These are phyloP conservation scores for Hoplias malabaricus DNA, from an alignment of 2,113 vertebrate genomes.

Conservation along the genomic window DNA sequence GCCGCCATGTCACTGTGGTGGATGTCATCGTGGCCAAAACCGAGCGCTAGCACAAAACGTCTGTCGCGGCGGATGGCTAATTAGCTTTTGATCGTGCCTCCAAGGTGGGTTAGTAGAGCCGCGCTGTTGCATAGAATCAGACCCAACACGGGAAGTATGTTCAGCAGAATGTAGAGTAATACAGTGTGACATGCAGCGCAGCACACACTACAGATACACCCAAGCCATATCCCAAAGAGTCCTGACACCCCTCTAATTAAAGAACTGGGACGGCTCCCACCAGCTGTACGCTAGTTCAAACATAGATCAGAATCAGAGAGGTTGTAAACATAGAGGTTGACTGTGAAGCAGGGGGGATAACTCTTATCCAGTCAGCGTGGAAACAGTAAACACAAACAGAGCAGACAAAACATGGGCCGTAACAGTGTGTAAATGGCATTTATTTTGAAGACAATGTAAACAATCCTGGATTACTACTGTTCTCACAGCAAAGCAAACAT, in stretches of 20 bases:
- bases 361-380: no score
- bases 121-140: not conserved
- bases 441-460: no score
- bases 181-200: not conserved
- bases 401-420: no score
- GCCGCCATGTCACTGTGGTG: constrained; percentile 27
- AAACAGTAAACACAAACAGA: no score
- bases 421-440: no score
- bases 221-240: not conserved
- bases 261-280: no score
- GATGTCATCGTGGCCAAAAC: constrained; percentile 40
- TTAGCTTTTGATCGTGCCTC: constrained; percentile 47
- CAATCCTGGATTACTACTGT: no score
- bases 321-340: no score
- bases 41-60: constrained; percentile 50
- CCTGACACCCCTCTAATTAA: not conserved
- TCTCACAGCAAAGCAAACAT: no score
- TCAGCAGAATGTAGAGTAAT: not conserved
- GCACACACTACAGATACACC: not conserved
- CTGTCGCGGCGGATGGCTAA: constrained; percentile 45
- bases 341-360: no score
- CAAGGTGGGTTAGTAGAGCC: constrained; percentile 31
- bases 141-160: not conserved
- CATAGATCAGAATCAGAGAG: no score
- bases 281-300: no score